Evolutionary conservation across 1,140 invertebrate genomes (phyloP), one percentile per base, ranked within the genome.

Genomic region (Protaetia brevitarsis): DNA sequence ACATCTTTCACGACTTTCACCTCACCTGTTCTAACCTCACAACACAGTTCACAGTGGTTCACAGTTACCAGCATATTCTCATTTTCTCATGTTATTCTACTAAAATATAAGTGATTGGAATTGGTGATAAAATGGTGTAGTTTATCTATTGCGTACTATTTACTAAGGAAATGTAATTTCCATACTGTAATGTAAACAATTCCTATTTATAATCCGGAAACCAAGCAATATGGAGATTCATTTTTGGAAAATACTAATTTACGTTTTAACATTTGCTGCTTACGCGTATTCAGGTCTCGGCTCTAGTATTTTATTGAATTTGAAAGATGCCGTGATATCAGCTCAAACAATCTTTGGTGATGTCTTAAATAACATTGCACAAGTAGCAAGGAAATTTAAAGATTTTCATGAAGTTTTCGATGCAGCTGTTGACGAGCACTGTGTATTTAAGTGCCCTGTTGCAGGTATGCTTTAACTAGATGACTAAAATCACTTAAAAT

Each of bases 371-470:
- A 92, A 92, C 78, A 82, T 88, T 5, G 87, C 90, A 58, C 89
- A 88, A n/a, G 83, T 93, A 4, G 88, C 86, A 13, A 85, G 86
- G 66, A 91, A 89, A 72, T 88, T 94, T 70, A 86, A 86, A 71
- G 87, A 86, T 3, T 83, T 93, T 34, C 89, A 93, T 72, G 89
- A 93, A 66, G 87, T 94, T 3, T 88, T 94, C 65, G 88, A 93
- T 77, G 89, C 89, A 3, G 90, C 91, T 10, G 87, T 93, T 8
- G 91, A 93, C 72, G 92, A 95, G 77, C 84, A 89, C 56, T 95
- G 92, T 72, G 78, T 89, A 28, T 94, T 85, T 76, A 79, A 84
- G 64, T 95, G 92, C 78, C 87, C 89, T 5, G 71, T 68, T 37
- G 81, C 79, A 72, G 89, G 91, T 87, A 80, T 79, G 75, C 79